Conservation (phyloP, 1,140 invertebrate genomes). For the Drosophila trapezifrons region DNA sequence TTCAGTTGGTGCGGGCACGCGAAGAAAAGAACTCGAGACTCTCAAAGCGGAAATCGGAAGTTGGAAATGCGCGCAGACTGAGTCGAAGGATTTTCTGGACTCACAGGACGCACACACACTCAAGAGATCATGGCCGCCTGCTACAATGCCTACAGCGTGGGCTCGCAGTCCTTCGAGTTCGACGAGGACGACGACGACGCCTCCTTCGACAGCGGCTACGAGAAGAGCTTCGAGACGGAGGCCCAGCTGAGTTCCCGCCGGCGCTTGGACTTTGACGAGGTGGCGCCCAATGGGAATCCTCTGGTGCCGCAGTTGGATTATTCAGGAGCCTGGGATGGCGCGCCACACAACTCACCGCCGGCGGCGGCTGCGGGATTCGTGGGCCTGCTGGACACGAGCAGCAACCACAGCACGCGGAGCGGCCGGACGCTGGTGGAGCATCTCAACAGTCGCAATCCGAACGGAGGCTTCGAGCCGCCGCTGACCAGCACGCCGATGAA, state of each 20-base stretch:
- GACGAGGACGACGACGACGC: conserved; percentile 87
- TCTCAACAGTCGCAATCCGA: conserved; percentile 65
- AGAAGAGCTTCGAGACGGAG: conserved; percentile 86
- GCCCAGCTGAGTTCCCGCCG: conserved; percentile 61
- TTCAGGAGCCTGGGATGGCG: conserved; percentile 52
- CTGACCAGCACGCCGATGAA: conserved; percentile 81
- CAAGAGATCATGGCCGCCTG: conserved; percentile 77
- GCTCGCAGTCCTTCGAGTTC: conserved; percentile 85
- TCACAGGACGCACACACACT: conserved; percentile 7
- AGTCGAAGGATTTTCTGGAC: conserved; percentile 11
- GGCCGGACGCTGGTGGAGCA: conserved; percentile 77
- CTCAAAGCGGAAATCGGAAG: conserved; percentile 30
- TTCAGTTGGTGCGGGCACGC: conserved; percentile 83
- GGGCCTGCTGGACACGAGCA: conserved; percentile 73
- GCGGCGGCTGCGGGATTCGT: conserved; percentile 58
- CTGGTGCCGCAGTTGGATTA: conserved; percentile 30
- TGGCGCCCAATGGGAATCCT: conserved; percentile 9
- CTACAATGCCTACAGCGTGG: conserved; percentile 74
- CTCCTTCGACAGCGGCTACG: conserved; percentile 89
- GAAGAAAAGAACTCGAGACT: conserved; percentile 40
- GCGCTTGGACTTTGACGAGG: conserved; percentile 67
- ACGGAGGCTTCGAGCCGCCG: conserved; percentile 58
- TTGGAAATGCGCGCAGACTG: conserved; percentile 39
- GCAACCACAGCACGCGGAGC: conserved; percentile 78
- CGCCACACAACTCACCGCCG: conserved; percentile 55